Base-by-base conservation (phyloP, 2,888 invertebrate genomes). In the Dryocosmus kuriphilus region DNA sequence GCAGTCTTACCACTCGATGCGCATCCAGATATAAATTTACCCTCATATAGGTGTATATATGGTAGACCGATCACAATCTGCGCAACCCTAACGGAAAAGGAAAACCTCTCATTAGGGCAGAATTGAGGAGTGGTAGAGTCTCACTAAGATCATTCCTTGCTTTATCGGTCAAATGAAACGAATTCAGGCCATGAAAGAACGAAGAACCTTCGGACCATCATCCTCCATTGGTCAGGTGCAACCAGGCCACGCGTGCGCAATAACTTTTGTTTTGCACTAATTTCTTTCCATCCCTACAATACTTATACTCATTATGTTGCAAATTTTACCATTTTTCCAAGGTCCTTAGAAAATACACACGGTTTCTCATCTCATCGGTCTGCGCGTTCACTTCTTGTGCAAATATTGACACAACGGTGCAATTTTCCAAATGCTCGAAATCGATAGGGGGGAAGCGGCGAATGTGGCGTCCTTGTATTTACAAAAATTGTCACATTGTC, bases 41-140 rank as follows among this genome's bases (percentile, higher is more conserved):
- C 71, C 71, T 71, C 30, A 27, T 27, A 67, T 32, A 30, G n/a
- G 16, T 71, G 27, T 51, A 51, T 51, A 51, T 19, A 71, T 30
- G 71, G 46, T 51, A 51, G 51, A 71, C 27, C 71, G 71, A 71
- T 71, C 51, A 71, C 51, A 71, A 71, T 71, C 71, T 30, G 71
- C 71, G 71, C 71, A 71, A 51, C 71, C 71, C 71, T 71, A 46
- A 71, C 71, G 71, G 71, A 71, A 71, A 71, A 71, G 71, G 71
- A 71, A 71, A 71, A 71, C 71, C 71, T 30, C 71, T 71, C 71
- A 71, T 71, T 71, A 71, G 71, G 51, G 51, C 30, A 46, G 27
- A 71, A 71, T 9, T n/a, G 71, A 71, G 51, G 71, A 71, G 71
- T 71, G 71, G 71, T 51, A 71, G 51, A 30, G 51, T 51, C 71